Evolutionary conservation across 1,140 invertebrate genomes (phyloP).

Genomic region (Calephelis virginiensis): DNA sequence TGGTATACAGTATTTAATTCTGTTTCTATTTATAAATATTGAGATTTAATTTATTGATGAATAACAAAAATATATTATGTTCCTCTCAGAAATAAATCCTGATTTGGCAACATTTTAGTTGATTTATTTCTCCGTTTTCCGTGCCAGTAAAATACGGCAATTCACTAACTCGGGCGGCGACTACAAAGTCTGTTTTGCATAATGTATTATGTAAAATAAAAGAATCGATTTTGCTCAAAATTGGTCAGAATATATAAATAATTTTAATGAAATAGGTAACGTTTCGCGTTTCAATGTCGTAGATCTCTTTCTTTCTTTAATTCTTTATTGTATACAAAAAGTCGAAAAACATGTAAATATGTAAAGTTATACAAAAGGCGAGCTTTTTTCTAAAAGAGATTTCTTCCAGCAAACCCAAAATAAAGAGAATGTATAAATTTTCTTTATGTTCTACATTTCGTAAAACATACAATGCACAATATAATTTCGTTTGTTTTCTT

Average conservation of each 20-base stretch:
- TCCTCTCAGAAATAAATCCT: not conserved
- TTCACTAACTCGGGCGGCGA: not conserved
- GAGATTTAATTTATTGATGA: too few species aligned
- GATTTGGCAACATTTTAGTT: not conserved
- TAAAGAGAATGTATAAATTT: too few species aligned
- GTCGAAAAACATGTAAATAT: too few species aligned
- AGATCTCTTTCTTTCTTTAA: not conserved
- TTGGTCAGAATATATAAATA: constrained; percentile 1
- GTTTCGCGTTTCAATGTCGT: not conserved
- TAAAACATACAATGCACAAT: too few species aligned
- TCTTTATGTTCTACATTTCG: too few species aligned
- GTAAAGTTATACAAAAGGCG: too few species aligned
- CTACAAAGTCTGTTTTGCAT: constrained; percentile 12
- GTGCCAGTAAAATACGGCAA: not conserved
- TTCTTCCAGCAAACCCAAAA: too few species aligned
- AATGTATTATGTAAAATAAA: not conserved
- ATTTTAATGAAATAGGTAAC: not conserved
- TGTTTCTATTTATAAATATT: too few species aligned
- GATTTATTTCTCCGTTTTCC: not conserved
- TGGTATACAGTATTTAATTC: too few species aligned
- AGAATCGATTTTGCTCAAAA: not conserved
- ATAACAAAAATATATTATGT: constrained; percentile 23
- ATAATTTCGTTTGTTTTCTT: too few species aligned
- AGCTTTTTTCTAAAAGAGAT: too few species aligned
- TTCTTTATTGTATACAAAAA: not conserved